Conservation (phyloP, 1,140 invertebrate genomes). For the Portunus trituberculatus region DNA sequence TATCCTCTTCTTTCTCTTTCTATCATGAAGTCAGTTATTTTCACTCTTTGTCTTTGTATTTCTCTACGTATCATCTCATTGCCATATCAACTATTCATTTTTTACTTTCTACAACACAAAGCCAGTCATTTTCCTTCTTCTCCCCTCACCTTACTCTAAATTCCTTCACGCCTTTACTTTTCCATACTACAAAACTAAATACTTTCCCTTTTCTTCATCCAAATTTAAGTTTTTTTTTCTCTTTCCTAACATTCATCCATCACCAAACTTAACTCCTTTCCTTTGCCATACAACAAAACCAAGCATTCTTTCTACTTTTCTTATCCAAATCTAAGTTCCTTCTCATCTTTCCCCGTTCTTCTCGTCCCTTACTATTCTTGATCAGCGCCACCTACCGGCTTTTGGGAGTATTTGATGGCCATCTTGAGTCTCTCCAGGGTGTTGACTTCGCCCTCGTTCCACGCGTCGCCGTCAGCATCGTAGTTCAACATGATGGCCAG, state of each 20-base stretch:
- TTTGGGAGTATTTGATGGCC: conserved; percentile 97
- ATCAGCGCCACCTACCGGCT: conserved; percentile 86
- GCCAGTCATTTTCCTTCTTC: not conserved
- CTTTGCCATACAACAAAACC: not conserved
- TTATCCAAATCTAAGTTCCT: not conserved
- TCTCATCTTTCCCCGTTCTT: not conserved
- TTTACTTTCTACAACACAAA: not conserved
- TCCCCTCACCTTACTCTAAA: not conserved
- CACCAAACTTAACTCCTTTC: not conserved
- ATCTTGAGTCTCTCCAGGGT: conserved; percentile 93
- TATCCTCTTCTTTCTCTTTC: not conserved
- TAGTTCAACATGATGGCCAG: conserved; percentile 95
- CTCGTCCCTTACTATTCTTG: not conserved
- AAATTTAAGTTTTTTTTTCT: not conserved
- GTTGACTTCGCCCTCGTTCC: conserved; percentile 90
- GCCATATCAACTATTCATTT: not conserved
- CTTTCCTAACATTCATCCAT: not conserved
- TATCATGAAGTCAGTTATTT: not conserved
- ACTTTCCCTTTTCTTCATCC: not conserved
- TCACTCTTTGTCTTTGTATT: not conserved
- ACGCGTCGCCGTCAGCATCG: conserved; percentile 87
- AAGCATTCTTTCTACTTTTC: not conserved
- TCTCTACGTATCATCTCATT: not conserved
- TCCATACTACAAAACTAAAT: not conserved
- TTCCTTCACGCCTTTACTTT: not conserved